Percentiles rank a stretch among this genome's conserved stretches.
phyloP scores from a whole-genome alignment of 2,797 vertebrate genomes.

The Poliocrania exsul region DNA sequence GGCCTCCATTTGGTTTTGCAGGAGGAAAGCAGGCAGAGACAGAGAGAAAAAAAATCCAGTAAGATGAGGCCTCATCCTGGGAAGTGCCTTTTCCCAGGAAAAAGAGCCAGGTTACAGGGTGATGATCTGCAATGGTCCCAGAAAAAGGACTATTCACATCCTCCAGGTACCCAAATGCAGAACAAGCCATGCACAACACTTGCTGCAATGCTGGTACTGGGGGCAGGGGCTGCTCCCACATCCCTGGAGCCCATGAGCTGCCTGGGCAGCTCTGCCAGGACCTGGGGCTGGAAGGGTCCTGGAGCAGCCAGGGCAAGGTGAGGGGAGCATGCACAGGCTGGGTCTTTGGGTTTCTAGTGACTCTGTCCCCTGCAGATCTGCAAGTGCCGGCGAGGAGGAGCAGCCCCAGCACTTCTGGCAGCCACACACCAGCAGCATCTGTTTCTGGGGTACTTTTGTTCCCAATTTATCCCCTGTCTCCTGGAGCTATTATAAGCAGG shows the following conservation, averaged over 20 bases:
- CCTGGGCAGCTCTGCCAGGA: neutral
- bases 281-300: neutral
- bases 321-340: neutral
- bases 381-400: neutral
- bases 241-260: accelerated
- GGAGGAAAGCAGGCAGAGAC: neutral
- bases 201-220: accelerated
- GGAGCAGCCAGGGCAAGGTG: neutral
- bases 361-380: accelerated
- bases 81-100: neutral
- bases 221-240: neutral
- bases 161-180: neutral
- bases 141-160: neutral
- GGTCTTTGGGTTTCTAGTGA: neutral
- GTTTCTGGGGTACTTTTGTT: conserved; percentile 48
- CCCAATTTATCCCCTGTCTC: conserved; percentile 60
- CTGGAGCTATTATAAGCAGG: conserved; percentile 61
- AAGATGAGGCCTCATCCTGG: neutral
- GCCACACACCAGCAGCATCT: neutral
- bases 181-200: neutral
- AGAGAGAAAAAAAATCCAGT: neutral
- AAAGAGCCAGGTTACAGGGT: neutral
- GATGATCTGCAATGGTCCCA: neutral
- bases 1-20: neutral
- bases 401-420: neutral